Base-by-base conservation (phyloP, 2,888 invertebrate species). In the Hymenopus coronatus region DNA sequence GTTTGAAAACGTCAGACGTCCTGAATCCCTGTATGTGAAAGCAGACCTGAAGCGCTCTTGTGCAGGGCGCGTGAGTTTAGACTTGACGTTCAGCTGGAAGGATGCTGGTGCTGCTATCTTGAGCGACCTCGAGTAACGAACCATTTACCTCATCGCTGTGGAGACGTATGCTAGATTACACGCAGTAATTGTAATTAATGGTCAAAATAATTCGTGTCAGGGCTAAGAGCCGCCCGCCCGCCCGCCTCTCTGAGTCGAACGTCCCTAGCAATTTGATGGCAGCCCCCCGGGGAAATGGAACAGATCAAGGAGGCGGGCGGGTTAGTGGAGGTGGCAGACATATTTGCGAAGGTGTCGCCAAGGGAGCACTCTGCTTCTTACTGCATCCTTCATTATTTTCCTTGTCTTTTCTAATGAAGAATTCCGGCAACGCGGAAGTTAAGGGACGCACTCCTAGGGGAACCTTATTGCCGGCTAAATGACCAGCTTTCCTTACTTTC, bases 301-400 rank as follows among this genome's bases (percentile, higher is more conserved):
- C 54, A 70, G 54, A 70, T 70, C 54, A 70, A 70, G 54, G 54
- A 70, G 46, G 46, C 46, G 46, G 46, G 46, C 46, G 46, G 46
- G 46, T 46, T 46, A 46, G 46, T 46, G 3, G 46, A 46, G 54
- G 54, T 70, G 54, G 54, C 54, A 70, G 20, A 70, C 81, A 20
- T 81, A 86, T 86, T 86, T 86, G 86, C 54, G 86, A 81, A 86
- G 85, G 30, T 86, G 81, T 86, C 86, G 81, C 86, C 86, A 25
- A 81, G 86, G 86, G 86, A 86, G 20, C 54, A 86, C 30, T 70
- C 81, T 30, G 2, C 46, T 81, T 86, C 86, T 54, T 70, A 86
- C 30, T 25, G 86, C 81, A 81, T n/a, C n/a, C n/a, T 86, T 86
- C 86, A 86, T 54, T 86, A 28, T 25, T 81, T 86, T 30, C 54